These are phyloP conservation scores for Psephotus haematonotus DNA, from an alignment of 2,113 vertebrate species.

Conservation along the genomic window DNA sequence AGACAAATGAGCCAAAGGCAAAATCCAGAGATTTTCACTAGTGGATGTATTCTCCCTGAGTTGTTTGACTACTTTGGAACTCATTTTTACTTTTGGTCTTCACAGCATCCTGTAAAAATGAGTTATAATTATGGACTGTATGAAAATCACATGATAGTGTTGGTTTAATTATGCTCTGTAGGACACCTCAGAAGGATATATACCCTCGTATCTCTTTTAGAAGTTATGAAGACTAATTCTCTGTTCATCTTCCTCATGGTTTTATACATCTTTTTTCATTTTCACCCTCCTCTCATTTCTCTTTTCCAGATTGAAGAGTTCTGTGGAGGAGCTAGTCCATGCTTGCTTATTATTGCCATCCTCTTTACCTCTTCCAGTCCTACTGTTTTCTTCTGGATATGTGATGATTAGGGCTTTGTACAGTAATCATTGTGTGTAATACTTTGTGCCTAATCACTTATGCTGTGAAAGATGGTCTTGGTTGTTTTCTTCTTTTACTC, in stretches of 20 bases:
- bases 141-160: neutral
- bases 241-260: neutral
- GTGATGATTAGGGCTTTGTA: neutral
- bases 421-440: neutral
- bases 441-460: neutral
- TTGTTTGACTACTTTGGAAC: neutral
- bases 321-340: neutral
- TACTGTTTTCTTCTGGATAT: neutral
- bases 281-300: neutral
- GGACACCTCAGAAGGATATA: neutral
- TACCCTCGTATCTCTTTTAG: neutral
- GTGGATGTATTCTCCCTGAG: neutral
- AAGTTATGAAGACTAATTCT: neutral
- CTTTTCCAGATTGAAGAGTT: neutral
- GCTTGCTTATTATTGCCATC: neutral
- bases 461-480: neutral
- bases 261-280: neutral
- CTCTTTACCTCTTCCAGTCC: neutral
- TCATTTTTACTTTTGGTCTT: neutral
- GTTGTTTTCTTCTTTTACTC: neutral
- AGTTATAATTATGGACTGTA: neutral
- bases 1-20: neutral
- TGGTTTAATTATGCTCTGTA: neutral
- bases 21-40: neutral
- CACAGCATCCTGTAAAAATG: neutral